phyloP scores from a whole-genome alignment of 1,140 invertebrate species.

The Agrilus planipennis region DNA sequence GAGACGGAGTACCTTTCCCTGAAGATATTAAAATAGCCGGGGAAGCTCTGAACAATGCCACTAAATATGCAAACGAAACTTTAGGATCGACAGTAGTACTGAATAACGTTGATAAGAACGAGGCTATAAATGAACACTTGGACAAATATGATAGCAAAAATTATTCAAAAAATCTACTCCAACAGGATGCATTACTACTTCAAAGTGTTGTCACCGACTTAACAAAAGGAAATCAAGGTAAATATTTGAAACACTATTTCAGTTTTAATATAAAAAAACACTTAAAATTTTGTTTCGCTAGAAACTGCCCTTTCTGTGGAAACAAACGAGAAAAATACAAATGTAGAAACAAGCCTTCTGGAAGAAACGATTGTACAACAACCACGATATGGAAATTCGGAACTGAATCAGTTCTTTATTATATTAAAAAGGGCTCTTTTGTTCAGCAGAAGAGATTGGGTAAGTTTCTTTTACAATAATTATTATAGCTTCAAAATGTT shows the following conservation, averaged over 20 bases:
- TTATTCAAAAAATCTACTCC: neutral
- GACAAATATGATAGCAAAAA: constrained; percentile 8
- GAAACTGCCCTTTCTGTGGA: constrained; percentile 47
- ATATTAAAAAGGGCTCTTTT: constrained; percentile 65
- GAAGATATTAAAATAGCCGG: constrained; percentile 41
- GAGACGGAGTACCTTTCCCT: constrained; percentile 48
- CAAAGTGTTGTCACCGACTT: constrained; percentile 54
- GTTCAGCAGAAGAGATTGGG: constrained; percentile 75
- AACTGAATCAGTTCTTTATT: constrained; percentile 68
- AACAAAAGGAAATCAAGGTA: constrained; percentile 41
- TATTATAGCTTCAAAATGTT: too few relatives aligned
- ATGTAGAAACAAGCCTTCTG: constrained; percentile 52
- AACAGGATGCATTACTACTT: constrained; percentile 25
- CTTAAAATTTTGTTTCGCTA: constrained; percentile 17
- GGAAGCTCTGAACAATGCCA: constrained; percentile 50
- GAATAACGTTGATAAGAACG: constrained; percentile 52
- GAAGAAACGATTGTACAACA: constrained; percentile 46
- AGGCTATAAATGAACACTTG: constrained; percentile 29
- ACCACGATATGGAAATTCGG: constrained; percentile 62
- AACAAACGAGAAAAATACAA: constrained; percentile 47
- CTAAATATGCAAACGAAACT: constrained; percentile 41
- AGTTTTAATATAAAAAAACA: constrained; percentile 8
- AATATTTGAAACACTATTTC: constrained; percentile 5
- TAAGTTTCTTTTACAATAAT: constrained; percentile 37
- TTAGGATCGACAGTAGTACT: constrained; percentile 38